phyloP scores from a whole-genome alignment of 2,113 vertebrate species.

The Laterallus jamaicensis region DNA sequence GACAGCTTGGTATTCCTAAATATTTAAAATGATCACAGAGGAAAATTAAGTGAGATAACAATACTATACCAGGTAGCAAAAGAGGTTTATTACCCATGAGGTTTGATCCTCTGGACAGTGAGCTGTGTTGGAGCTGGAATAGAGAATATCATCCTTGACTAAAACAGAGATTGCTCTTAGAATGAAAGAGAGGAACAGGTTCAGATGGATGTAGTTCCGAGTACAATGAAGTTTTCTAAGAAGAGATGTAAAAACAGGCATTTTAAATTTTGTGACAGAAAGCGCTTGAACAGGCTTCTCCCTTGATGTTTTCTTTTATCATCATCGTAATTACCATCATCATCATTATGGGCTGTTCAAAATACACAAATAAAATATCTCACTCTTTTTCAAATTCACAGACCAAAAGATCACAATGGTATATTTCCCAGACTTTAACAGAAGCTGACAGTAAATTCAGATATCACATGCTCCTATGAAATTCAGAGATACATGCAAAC shows the following conservation, averaged over 20 bases:
- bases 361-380: not conserved
- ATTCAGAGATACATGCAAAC: not conserved
- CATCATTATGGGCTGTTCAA: not conserved
- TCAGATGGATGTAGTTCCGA: conserved; percentile 94
- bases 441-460: not conserved
- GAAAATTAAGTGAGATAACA: not conserved
- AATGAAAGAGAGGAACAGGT: conserved; percentile 94
- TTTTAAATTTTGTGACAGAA: not conserved
- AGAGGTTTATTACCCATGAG: conserved; percentile 75
- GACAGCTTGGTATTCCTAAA: not conserved
- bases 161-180: conserved; percentile 87
- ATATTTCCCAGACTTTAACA: not conserved
- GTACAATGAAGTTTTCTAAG: conserved; percentile 91
- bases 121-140: conserved; percentile 73
- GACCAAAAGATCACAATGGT: not conserved
- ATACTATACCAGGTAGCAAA: not conserved
- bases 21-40: not conserved
- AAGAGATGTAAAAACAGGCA: conserved; percentile 27
- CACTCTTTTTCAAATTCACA: not conserved
- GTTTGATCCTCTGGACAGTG: conserved; percentile 73
- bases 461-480: not conserved
- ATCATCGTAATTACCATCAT: not conserved
- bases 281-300: not conserved
- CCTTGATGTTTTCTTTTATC: not conserved
- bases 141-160: conserved; percentile 88